A percentile compares a stretch with the other conserved stretches of the same genome.
Conservation (phyloP, 2,888 invertebrate genomes). For the Eristalis pertinax region DNA sequence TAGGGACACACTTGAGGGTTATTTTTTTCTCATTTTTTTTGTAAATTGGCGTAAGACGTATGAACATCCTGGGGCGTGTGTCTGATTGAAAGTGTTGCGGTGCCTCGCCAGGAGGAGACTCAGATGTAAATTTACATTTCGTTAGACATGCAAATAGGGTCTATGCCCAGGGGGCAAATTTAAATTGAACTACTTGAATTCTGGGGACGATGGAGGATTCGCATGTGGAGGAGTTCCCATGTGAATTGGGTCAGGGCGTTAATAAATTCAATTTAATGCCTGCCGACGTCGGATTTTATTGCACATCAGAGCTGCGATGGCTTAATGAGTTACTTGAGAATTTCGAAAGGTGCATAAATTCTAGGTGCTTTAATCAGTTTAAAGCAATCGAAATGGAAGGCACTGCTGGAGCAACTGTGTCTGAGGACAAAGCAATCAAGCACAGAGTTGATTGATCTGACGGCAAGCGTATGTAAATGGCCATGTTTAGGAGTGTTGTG, state of each 20-base stretch:
- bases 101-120: slow-evolving; percentile 7
- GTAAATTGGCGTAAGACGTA: slow-evolving; percentile 11
- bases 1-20: slow-evolving; percentile 17
- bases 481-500: too few species aligned
- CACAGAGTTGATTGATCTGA: too few species aligned
- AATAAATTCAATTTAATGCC: neutral
- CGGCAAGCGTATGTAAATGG: too few species aligned
- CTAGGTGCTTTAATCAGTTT: too few species aligned
- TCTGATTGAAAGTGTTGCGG: slow-evolving; percentile 25
- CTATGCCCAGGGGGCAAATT: neutral
- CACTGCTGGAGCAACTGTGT: too few species aligned
- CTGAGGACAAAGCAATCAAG: too few species aligned
- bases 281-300: neutral
- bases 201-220: neutral
- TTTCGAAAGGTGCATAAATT: neutral
- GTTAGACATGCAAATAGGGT: neutral
- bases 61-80: slow-evolving; percentile 16
- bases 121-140: slow-evolving; percentile 15
- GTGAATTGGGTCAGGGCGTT: neutral
- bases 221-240: neutral
- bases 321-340: neutral
- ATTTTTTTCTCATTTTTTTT: neutral
- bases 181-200: neutral
- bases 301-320: neutral
- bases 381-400: too few species aligned